Base-by-base conservation (phyloP, 2,797 vertebrate species). In the Cichlasoma orientale region DNA sequence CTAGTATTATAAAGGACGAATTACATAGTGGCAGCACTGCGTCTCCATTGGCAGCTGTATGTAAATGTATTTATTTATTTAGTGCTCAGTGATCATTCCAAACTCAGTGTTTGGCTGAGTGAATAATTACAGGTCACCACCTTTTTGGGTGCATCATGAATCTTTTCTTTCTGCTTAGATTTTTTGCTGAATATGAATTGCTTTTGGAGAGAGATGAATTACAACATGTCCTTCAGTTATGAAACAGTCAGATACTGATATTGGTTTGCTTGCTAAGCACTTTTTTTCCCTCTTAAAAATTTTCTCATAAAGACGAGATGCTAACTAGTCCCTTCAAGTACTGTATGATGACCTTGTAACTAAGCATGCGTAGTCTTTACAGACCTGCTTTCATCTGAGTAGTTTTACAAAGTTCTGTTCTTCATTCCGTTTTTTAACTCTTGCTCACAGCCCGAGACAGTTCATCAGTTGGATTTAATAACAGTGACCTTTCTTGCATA, bases 351-450 rank as follows among this genome's bases (percentile, higher is more conserved):
- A 27, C 59, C 11, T 23, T 3, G 59, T 61, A 41, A 61, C 1
- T 18, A 44, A 41, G 3, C 18, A 63, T 21, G 14, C 5, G 4
- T 5, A 2, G 36, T 63, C 36, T 25, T 63, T 63, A 63, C 14
- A 63, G 36, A 25, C 7, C 0, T 0, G 2, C 8, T 44, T 44
- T 16, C n/a, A 41, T 1, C 1, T 21, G 16, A 41, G 4, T 25
- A 41, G 1, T 41, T 63, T 38, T 27, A 18, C 8, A 63, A 1
- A 63, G 36, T 47, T 5, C 44, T 18, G 16, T 13, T 18, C 44
- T 47, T 18, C 5, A 7, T 47, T 47, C 14, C 7, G 44, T 6
- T 47, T 47, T 47, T 47, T 41, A 12, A 13, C 38, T 18, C 44
- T 14, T 44, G 41, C 44, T 47, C 5, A 6, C 14, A 18, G 18